Base-by-base conservation (phyloP, 2,113 vertebrate species). In the Tragelaphus buxtoni region DNA sequence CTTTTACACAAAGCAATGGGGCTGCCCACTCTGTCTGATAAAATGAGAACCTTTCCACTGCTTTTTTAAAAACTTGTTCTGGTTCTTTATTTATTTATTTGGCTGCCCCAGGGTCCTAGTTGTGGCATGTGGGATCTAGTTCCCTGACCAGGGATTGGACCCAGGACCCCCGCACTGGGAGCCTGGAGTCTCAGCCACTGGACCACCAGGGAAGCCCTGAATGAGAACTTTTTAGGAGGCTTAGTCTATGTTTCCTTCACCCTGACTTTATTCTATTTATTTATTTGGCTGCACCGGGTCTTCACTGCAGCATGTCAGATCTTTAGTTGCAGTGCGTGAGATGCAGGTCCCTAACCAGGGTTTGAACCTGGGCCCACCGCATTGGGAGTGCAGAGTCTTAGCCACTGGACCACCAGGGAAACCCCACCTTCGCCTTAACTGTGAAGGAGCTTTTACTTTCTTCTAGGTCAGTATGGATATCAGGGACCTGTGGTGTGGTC, bases 381-480 rank as follows among this genome's bases (percentile, higher is more conserved):
- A 74, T 2, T 74, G 35, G 22, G 69, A 74, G 69, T 13, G 9
- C 20, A 42, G 69, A 72, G 69, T 24, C 22, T 74, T 42, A 14
- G 69, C 69, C 69, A 13, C 39, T 42, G 69, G 11, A 26, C 69
- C 69, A 74, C 39, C 22, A 26, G 39, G 69, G 39, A 74, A 42
- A 74, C 11, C 39, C 69, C 69, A 74, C 98, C 98, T 99, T 99
- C 56, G 97, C 96, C 94, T 98, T 98, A 85, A 97, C 96, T 95
- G 98, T 99, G 98, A 69, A 95, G 98, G 88, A 86, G 94, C 49
- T 47, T 97, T 95, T 30, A 97, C 96, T 96, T 98, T 99, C 96
- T 98, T 98, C 97, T 98, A 98, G 0, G 77, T 81, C 99, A 97
- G 97, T 95, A 98, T 96, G 60, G 98, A 97, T 39, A 97, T 97